These are phyloP conservation scores for Perizoma affinitatum DNA, from an alignment of 2,888 invertebrate genomes.

Conservation along the genomic window DNA sequence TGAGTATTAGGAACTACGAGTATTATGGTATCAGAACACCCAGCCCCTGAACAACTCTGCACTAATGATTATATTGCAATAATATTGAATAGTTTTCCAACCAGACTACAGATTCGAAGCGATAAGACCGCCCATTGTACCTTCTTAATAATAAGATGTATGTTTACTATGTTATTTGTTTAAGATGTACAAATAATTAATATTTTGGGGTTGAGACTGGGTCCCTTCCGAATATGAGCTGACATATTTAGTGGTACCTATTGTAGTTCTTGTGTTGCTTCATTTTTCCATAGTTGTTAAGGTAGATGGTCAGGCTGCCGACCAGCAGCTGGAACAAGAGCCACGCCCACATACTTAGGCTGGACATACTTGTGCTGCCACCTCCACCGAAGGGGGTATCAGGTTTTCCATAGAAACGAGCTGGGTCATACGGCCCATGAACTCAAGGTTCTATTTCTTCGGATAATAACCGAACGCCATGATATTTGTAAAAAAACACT, in stretches of 20 bases:
- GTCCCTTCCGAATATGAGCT: no score
- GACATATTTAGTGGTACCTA: no score
- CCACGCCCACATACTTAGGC: constrained; percentile 89
- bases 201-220: no score
- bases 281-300: constrained; percentile 91
- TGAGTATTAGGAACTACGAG: no score
- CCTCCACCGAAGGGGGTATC: constrained; percentile 96
- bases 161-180: no score
- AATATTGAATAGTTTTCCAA: constrained; percentile 46
- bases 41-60: constrained; percentile 31
- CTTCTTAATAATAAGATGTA: no score
- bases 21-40: no score
- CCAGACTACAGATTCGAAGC: no score
- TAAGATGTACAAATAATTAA: no score
- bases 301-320: constrained; percentile 90
- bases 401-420: constrained; percentile 96
- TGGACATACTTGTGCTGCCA: constrained; percentile 95
- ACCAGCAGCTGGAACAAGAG: constrained; percentile 90
- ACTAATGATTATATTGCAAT: constrained; percentile 60
- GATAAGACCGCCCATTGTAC: no score
- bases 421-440: constrained; percentile 97
- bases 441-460: constrained; percentile 93
- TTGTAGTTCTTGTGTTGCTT: constrained; percentile 93
- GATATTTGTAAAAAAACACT: constrained; percentile 44
- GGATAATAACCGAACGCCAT: constrained; percentile 97